phyloP scores from a whole-genome alignment of 2,888 invertebrate genomes.

The Invenusta paracnida region DNA sequence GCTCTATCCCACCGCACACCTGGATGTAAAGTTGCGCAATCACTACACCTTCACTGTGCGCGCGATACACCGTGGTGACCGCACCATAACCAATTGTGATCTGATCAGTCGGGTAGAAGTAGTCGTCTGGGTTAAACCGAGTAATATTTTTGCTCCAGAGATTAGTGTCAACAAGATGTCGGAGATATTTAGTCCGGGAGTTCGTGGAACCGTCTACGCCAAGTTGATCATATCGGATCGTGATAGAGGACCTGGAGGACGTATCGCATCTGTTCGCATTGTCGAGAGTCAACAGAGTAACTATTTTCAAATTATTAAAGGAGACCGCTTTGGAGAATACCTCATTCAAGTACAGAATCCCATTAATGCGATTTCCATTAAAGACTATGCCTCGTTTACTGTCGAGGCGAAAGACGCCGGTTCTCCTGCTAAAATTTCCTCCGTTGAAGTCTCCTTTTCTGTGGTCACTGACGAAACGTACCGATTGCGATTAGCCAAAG shows the following conservation, averaged over 20 bases:
- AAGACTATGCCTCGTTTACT: background rate
- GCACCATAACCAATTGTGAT: constrained; percentile 24
- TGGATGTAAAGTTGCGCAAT: constrained; percentile 12
- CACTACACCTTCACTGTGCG: background rate
- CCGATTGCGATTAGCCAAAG: background rate
- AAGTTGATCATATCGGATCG: constrained; percentile 24
- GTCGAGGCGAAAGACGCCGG: background rate
- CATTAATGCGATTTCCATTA: background rate
- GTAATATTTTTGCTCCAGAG: constrained; percentile 29
- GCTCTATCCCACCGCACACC: background rate
- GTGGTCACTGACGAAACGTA: background rate
- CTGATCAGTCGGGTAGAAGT: constrained; percentile 7
- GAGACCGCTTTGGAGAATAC: background rate
- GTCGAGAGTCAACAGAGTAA: background rate
- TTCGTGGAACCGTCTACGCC: constrained; percentile 14
- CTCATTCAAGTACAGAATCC: background rate
- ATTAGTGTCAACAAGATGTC: constrained; percentile 2
- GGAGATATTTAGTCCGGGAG: constrained; percentile 24
- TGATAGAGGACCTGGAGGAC: constrained; percentile 17
- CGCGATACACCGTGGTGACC: constrained; percentile 34
- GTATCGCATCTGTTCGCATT: background rate
- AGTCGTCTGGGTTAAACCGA: background rate
- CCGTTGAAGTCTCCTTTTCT: background rate
- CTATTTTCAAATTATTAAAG: background rate
- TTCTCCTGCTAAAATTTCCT: background rate